Base-by-base conservation (phyloP, 1,140 invertebrate species). In the Neoseiulus cucumeris region DNA sequence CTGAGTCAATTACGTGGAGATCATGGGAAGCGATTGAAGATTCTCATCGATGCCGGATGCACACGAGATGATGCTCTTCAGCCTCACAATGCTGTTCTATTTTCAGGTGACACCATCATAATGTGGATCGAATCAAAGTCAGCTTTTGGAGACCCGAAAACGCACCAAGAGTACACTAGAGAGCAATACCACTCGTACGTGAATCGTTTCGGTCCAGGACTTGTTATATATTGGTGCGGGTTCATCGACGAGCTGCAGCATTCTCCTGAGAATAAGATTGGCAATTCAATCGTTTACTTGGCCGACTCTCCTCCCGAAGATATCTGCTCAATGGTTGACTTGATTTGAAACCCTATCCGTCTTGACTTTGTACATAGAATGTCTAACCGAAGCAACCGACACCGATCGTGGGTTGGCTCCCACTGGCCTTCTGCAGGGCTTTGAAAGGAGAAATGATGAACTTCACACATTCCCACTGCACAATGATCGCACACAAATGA, bases 121-220 rank as follows among this genome's bases (percentile, higher is more conserved):
- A 91, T 93, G 75, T 96, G 91, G 92, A 90, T 96, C 68, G 92
- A 96, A 77, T 93, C 90, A 68, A 95, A 96, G 78, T 91, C 91
- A 9, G 82, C 87, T 41, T 96, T 95, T 80, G 91, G 88, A 2
- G 87, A 90, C 77, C 79, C 82, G 67, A 81, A 85, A 68, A 82
- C 83, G 66, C 91, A 95, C 76, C 80, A 82, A 45, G 81, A 79
- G n/a, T 91, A 93, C 75, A 78, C 90, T 25, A 85, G 85, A 72
- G 85, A 90, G 72, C 91, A 96, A 74, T 84, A 87, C 69, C 80
- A 83, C 68, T 88, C 87, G 73, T 96, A 96, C 73, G 90, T 86
- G 84, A 95, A 94, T 76, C 86, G 87, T 71, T 96, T 93, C 82
- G 92, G 92, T 2, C 83, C 89, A 17, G 91, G 91, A 2, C 78